Evolutionary conservation across 1,140 invertebrate species (phyloP).

Genomic region (Heliconius hermathena): DNA sequence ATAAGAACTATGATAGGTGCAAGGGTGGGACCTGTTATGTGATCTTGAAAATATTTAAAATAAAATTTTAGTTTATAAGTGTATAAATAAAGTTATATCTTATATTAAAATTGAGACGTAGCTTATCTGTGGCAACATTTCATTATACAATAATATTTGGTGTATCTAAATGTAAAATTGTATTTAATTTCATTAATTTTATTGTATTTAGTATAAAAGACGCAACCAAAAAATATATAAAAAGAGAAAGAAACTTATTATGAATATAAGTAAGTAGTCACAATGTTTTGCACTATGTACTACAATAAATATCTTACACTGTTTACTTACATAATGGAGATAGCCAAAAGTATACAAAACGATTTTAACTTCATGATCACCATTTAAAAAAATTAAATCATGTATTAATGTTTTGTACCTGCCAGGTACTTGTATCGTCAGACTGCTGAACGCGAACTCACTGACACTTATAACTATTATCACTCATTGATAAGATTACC

Average conservation of each 20-base stretch:
- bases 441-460: conserved; percentile 68
- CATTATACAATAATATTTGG: no score
- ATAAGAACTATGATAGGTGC: conserved; percentile 73
- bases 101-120: background rate
- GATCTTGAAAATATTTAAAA: conserved; percentile 38
- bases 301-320: background rate
- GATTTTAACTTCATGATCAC: conserved; percentile 62
- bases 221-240: background rate
- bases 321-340: conserved; percentile 63
- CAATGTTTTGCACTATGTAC: background rate
- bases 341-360: conserved; percentile 54
- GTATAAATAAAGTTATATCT: background rate
- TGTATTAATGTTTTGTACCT: conserved; percentile 54
- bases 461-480: conserved; percentile 81
- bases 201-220: background rate
- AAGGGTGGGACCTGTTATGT: conserved; percentile 59
- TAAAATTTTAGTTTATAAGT: no score
- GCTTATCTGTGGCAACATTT: background rate
- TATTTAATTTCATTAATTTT: no score
- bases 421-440: conserved; percentile 60
- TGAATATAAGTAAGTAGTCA: background rate
- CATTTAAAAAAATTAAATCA: conserved; percentile 34
- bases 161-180: no score
- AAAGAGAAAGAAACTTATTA: background rate
- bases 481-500: conserved; percentile 79